Percentiles rank a stretch among this genome's conserved stretches.
phyloP scores from a whole-genome alignment of 1,140 invertebrate genomes.

The Drosophila nebulosa region DNA sequence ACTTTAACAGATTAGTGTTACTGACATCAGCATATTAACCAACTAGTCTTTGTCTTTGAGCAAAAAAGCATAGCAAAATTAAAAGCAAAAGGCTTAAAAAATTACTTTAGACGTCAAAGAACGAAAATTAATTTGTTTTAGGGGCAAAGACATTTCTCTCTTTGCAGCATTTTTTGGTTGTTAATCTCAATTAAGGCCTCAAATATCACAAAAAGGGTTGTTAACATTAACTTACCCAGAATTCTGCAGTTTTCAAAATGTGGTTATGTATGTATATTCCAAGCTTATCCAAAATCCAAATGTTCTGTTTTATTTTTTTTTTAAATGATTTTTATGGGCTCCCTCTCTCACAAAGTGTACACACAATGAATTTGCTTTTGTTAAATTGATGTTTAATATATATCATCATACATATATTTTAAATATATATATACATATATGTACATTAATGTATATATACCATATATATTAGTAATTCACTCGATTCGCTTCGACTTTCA shows the following conservation, averaged over 20 bases:
- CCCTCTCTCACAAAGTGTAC: neutral
- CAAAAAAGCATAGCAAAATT: no score
- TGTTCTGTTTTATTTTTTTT: neutral
- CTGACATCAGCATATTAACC: no score
- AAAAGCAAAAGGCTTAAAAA: no score
- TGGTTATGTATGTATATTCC: neutral
- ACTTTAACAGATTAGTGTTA: no score
- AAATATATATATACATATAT: neutral
- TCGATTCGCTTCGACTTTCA: constrained; percentile 46
- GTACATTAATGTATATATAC: constrained; percentile 18
- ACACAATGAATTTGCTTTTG: constrained; percentile 35
- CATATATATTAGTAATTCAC: constrained; percentile 37
- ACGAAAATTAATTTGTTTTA: no score
- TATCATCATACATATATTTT: constrained; percentile 23
- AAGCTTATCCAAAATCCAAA: neutral
- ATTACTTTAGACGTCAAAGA: no score
- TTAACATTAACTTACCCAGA: neutral
- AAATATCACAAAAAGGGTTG: neutral
- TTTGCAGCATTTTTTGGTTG: neutral
- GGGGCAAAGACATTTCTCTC: no score
- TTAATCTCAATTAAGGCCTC: neutral
- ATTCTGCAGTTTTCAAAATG: neutral
- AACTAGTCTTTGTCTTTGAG: no score
- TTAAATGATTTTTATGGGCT: neutral
- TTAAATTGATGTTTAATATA: constrained; percentile 37